phyloP scores from a whole-genome alignment of 1,140 invertebrate species.

The Galleria mellonella region DNA sequence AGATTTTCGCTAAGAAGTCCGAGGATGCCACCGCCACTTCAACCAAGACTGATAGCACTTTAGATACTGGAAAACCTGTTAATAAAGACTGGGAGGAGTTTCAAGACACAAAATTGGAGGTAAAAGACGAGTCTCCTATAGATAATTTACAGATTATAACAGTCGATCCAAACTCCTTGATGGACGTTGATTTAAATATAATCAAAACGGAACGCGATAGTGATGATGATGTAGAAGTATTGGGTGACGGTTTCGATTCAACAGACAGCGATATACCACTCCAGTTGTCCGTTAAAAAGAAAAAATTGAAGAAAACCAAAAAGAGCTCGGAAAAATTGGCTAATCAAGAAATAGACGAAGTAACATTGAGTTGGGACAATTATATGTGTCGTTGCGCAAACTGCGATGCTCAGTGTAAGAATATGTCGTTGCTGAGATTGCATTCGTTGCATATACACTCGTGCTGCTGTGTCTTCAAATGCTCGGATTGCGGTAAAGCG shows the following conservation, averaged over 20 bases:
- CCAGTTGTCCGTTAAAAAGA: conserved; percentile 28
- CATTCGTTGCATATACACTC: conserved; percentile 57
- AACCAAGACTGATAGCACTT: conserved; percentile 12
- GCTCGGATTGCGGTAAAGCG: conserved; percentile 45
- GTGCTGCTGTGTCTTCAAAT: conserved; percentile 51
- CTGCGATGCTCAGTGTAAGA: conserved; percentile 58
- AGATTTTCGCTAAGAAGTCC: conserved; percentile 31
- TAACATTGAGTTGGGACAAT: conserved; percentile 44
- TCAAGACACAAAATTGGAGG: conserved; percentile 34
- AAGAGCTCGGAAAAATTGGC: background rate
- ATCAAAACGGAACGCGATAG: conserved; percentile 37
- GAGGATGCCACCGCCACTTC: background rate
- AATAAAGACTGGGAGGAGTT: conserved; percentile 48
- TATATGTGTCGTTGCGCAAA: conserved; percentile 50
- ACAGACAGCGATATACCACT: conserved; percentile 48
- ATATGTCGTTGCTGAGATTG: conserved; percentile 41
- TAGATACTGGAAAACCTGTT: conserved; percentile 37
- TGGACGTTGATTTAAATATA: conserved; percentile 14
- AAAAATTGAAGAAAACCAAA: conserved; percentile 25
- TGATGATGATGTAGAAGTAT: conserved; percentile 20
- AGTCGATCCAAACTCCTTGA: conserved; percentile 16
- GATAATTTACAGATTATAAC: conserved; percentile 12
- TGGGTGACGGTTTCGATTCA: conserved; percentile 21
- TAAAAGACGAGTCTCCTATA: conserved; percentile 34
- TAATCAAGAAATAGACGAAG: conserved; percentile 5